A percentile compares a stretch with the other conserved stretches of the same genome.
Conservation (phyloP, 2,888 invertebrate species). For the Herminia tarsipennalis region DNA sequence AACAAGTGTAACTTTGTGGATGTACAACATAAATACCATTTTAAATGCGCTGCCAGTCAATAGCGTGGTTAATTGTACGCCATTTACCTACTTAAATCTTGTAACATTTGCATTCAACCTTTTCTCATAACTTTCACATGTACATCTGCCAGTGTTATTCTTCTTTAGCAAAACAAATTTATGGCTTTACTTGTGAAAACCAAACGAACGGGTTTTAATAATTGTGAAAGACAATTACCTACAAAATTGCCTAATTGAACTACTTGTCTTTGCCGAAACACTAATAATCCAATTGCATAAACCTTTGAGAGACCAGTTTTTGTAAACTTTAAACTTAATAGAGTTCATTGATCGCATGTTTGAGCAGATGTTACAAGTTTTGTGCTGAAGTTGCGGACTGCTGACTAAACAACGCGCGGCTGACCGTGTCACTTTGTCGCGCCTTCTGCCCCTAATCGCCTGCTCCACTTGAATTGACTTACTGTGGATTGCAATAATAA, state of each 20-base stretch:
- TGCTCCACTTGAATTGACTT: slow-evolving; percentile 25
- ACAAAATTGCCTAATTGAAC: no score
- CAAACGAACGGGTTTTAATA: no score
- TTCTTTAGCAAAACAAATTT: slow-evolving; percentile 11
- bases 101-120: slow-evolving; percentile 36
- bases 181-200: slow-evolving; percentile 11
- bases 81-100: slow-evolving; percentile 41
- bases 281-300: slow-evolving; percentile 57
- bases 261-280: no score
- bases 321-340: slow-evolving; percentile 55
- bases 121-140: slow-evolving; percentile 35
- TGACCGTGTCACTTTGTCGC: slow-evolving; percentile 48
- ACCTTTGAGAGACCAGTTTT: slow-evolving; percentile 60
- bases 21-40: slow-evolving; percentile 26
- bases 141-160: slow-evolving; percentile 11
- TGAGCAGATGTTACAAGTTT: slow-evolving; percentile 56
- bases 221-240: no score
- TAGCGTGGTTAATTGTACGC: slow-evolving; percentile 33
- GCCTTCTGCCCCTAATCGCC: slow-evolving; percentile 20
- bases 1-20: slow-evolving; percentile 14
- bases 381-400: slow-evolving; percentile 38
- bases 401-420: slow-evolving; percentile 24
- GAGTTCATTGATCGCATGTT: slow-evolving; percentile 74
- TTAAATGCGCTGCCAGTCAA: slow-evolving; percentile 18
- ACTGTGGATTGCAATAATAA: slow-evolving; percentile 15